Evolutionary conservation across 2,797 vertebrate species (phyloP).

Genomic region (Galago senegalensis): DNA sequence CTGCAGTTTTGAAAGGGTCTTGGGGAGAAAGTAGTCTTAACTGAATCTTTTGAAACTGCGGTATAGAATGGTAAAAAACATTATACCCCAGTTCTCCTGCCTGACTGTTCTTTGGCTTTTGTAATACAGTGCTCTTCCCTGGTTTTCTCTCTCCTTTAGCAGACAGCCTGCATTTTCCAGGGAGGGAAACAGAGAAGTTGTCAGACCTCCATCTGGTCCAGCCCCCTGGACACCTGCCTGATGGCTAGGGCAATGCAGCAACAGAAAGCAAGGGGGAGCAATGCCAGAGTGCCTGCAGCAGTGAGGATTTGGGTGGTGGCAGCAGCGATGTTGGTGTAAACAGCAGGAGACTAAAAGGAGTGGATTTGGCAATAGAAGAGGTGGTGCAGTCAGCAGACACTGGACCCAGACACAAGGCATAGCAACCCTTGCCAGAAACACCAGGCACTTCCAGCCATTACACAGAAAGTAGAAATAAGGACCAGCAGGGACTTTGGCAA

Average conservation of each 20-base stretch:
- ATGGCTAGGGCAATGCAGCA: background rate
- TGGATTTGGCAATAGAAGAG: background rate
- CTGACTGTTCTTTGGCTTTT: background rate
- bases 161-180: background rate
- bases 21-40: background rate
- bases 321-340: background rate
- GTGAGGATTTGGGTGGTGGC: background rate
- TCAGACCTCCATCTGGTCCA: background rate
- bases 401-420: background rate
- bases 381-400: background rate
- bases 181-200: background rate
- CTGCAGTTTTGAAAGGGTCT: background rate
- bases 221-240: background rate
- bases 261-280: background rate
- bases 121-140: rapidly evolving
- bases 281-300: background rate
- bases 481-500: background rate
- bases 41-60: background rate
- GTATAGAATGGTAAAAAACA: background rate
- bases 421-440: background rate
- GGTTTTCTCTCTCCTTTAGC: background rate
- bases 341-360: background rate
- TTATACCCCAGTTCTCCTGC: background rate
- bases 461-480: background rate
- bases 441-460: background rate